Evolutionary conservation across 2,113 vertebrate species (phyloP).

Genomic region (Microcebus lehilahytsara): DNA sequence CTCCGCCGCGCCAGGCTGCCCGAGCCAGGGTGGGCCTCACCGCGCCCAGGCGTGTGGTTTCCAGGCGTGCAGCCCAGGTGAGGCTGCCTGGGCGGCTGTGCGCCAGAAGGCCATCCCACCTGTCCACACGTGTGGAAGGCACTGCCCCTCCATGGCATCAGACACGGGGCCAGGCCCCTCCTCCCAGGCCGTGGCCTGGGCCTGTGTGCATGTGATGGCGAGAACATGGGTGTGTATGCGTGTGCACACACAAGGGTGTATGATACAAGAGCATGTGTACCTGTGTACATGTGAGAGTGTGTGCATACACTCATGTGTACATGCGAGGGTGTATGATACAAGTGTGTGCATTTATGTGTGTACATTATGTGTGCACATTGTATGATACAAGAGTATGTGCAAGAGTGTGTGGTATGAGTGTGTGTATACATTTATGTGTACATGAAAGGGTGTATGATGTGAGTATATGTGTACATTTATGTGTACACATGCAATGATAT

Average conservation of each 20-base stretch:
- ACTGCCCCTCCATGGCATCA: accelerated
- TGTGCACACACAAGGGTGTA: not conserved
- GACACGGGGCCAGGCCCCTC: accelerated
- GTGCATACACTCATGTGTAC: not conserved
- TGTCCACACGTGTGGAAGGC: accelerated
- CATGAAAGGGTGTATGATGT: no score
- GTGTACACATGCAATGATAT: no score
- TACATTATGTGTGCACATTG: no score
- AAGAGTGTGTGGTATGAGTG: no score
- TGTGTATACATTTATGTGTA: no score
- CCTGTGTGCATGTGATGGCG: not conserved
- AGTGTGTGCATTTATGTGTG: no score
- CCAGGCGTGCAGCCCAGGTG: not conserved
- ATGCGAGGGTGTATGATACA: no score
- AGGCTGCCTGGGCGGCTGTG: not conserved
- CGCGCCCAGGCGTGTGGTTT: accelerated
- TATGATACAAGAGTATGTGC: no score
- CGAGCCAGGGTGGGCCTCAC: not conserved
- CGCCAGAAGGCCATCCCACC: accelerated
- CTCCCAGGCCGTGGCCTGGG: not conserved
- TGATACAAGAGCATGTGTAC: not conserved
- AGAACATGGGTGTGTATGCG: not conserved
- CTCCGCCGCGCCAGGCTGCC: no score
- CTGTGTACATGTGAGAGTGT: accelerated
- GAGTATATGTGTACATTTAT: no score